Evolutionary conservation across 2,797 vertebrate genomes (phyloP).

Genomic region (Anas flavirostris): DNA sequence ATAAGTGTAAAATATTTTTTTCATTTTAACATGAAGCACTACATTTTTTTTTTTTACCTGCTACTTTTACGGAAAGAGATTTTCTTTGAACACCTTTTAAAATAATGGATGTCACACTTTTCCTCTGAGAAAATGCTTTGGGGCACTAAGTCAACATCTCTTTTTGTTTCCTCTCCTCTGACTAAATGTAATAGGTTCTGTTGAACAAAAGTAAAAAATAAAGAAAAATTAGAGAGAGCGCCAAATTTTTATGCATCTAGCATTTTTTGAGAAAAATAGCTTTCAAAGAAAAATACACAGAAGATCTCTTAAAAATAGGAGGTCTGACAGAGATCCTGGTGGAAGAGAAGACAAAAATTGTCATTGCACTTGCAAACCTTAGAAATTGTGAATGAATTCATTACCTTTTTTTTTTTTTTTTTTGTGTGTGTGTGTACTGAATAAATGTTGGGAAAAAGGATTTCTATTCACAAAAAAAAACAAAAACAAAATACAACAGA

Average conservation of each 20-base stretch:
- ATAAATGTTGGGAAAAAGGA: not conserved
- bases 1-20: not conserved
- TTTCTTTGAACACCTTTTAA: not conserved
- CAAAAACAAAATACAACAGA: rapidly evolving
- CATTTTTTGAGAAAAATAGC: not conserved
- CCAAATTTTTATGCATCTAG: not conserved
- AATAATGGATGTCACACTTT: not conserved
- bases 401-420: too few species aligned
- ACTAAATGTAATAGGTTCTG: not conserved
- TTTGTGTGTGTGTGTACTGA: too few species aligned
- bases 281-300: not conserved
- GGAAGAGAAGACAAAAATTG: not conserved
- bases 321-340: not conserved
- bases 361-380: not conserved
- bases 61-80: not conserved
- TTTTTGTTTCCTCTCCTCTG: not conserved
- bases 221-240: not conserved
- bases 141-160: not conserved
- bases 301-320: not conserved
- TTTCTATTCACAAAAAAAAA: too few species aligned
- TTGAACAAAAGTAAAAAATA: not conserved
- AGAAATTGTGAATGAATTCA: not conserved
- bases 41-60: not conserved
- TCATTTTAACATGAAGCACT: not conserved
- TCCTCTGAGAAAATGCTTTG: not conserved